Evolutionary conservation across 1,140 invertebrate species (phyloP), one percentile per base, ranked within the genome.

Genomic region (Heliconius nattereri): DNA sequence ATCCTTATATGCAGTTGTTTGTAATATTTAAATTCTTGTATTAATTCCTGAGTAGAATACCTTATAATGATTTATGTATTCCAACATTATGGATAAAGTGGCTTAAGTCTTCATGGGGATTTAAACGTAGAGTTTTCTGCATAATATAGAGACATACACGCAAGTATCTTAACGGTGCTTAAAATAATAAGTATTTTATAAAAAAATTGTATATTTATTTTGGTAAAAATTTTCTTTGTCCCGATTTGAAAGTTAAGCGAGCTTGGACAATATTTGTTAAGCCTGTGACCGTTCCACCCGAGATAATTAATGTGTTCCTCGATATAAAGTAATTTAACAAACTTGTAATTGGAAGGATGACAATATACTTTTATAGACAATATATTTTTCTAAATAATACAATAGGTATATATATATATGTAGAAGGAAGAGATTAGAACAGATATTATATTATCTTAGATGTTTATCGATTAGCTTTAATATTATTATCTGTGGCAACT

Each of bases 181-280:
- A 60, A 60, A 60, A 2, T 66, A 13, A 16, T 66, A 5, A 66
- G 26, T 11, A 66, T 66, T 26, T 66, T 66, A 7, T 26, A 7
- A 66, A 29, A 13, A 66, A 26, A 66, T 29, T 29, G n/a, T 66
- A 66, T 20, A 45, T 71, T 72, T 78, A 29, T 84, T 85, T 81
- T 78, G 54, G 45, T 70, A 80, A 84, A 84, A 85, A 80, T 88
- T 89, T 87, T 88, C 87, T 90, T 91, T 86, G 89, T 88, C 85
- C 76, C 71, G 82, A 85, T 72, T 86, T 80, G 80, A 57, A 89
- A 90, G 86, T 87, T 86, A 87, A 84, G 87, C 85, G 87, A 84
- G 86, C 90, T 89, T 87, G 85, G 84, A 81, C 83, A 85, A 90
- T 91, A 90, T 91, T 90, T 90, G 89, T 90, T 88, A 87, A 90